These are phyloP conservation scores for Narcine bancroftii DNA, from an alignment of 2,113 vertebrate genomes.

Conservation along the genomic window DNA sequence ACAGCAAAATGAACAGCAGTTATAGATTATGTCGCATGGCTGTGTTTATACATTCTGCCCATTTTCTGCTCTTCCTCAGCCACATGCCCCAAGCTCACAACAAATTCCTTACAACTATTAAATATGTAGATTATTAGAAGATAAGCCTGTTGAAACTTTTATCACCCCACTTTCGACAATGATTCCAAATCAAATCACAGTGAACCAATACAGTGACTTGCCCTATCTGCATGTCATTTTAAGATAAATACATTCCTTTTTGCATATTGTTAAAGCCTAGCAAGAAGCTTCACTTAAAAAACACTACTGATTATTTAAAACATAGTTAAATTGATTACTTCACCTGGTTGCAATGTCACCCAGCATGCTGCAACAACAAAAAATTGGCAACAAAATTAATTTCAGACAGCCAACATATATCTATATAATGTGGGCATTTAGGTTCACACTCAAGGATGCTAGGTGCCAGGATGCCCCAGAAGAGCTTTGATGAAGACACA, in stretches of 20 bases:
- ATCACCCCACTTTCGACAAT: not conserved
- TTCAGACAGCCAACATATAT: not conserved
- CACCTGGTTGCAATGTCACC: constrained; percentile 70
- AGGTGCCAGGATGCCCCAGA: not conserved
- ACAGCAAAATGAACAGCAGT: not conserved
- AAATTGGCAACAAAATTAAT: constrained; percentile 38
- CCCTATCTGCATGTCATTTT: not conserved
- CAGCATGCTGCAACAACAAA: constrained; percentile 52
- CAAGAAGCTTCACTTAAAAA: not conserved
- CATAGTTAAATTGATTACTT: constrained; percentile 18
- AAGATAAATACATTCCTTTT: not conserved
- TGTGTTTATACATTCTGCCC: not conserved
- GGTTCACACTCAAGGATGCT: not conserved
- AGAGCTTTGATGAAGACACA: not conserved
- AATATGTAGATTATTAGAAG: not conserved
- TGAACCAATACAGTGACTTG: not conserved
- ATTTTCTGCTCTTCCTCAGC: not conserved
- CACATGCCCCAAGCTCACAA: not conserved
- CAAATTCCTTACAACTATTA: not conserved
- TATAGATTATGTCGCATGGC: not conserved
- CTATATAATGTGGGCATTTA: not conserved
- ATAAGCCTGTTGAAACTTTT: too few species aligned
- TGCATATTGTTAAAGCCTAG: not conserved
- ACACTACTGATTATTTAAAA: not conserved
- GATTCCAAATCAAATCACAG: not conserved